A percentile compares a stretch with the other conserved stretches of the same genome.
These are phyloP conservation scores for Ormia ochracea DNA, from an alignment of 2,888 invertebrate species.

Conservation along the genomic window DNA sequence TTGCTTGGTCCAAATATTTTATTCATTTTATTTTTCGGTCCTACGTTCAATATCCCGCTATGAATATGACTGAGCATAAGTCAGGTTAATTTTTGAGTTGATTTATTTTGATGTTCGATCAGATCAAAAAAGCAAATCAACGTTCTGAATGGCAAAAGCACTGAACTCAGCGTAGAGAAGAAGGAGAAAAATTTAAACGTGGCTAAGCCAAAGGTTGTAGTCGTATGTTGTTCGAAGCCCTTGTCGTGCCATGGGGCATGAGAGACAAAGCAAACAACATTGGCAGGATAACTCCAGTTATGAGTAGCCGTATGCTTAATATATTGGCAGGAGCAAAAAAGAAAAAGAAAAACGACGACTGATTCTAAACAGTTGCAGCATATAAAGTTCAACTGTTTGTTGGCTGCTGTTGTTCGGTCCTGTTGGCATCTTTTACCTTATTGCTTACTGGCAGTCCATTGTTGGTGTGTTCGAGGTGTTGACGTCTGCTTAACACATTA, in stretches of 20 bases:
- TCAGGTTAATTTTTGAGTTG: constrained; percentile 69
- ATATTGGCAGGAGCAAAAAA: constrained; percentile 10
- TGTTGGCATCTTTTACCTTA: constrained; percentile 23
- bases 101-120: constrained; percentile 69
- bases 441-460: constrained; percentile 3
- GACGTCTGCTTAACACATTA: constrained; percentile 67
- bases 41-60: constrained; percentile 65
- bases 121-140: constrained; percentile 62
- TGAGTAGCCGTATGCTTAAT: constrained; percentile 10
- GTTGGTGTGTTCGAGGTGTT: constrained; percentile 63
- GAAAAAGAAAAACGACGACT: background rate
- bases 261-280: constrained; percentile 18
- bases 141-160: constrained; percentile 17
- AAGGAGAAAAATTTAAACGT: constrained; percentile 4
- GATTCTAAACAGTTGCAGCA: constrained; percentile 55
- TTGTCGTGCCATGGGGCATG: constrained; percentile 54
- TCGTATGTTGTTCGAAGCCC: constrained; percentile 57
- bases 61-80: constrained; percentile 69
- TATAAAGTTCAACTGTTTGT: constrained; percentile 42
- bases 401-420: constrained; percentile 24
- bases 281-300: constrained; percentile 40
- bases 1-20: background rate
- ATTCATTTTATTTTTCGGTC: background rate
- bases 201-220: constrained; percentile 57
- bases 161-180: background rate